A percentile compares a stretch with the other conserved stretches of the same genome.
Evolutionary conservation across 2,797 vertebrate genomes (phyloP).

Genomic region (Heliangelus exortis): DNA sequence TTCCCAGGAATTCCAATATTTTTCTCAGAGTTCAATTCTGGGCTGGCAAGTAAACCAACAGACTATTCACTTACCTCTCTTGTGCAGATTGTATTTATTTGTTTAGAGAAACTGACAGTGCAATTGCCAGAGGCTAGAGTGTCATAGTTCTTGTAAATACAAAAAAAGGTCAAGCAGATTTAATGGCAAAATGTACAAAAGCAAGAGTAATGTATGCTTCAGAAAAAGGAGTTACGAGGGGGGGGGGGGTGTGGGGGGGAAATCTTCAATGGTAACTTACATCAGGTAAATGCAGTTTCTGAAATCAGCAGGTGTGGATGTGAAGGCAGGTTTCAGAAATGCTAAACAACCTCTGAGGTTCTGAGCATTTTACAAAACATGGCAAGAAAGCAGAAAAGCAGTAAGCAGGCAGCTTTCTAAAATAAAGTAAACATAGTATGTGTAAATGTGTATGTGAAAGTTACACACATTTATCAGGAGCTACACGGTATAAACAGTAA

Average conservation of each 20-base stretch:
- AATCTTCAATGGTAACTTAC: background rate
- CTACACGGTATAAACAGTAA: background rate
- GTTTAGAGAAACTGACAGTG: constrained; percentile 20
- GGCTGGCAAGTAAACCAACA: background rate
- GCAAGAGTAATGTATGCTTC: background rate
- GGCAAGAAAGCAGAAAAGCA: background rate
- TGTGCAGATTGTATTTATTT: background rate
- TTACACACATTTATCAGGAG: background rate
- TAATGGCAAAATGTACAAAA: background rate
- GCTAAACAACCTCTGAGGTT: background rate
- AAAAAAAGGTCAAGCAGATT: constrained; percentile 15
- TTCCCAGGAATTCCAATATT: background rate
- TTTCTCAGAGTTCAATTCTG: background rate
- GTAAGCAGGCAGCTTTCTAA: background rate
- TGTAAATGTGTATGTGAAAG: background rate
- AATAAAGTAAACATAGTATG: fast-evolving
- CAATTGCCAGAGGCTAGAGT: background rate
- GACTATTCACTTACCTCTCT: background rate
- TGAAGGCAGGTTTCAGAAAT: background rate
- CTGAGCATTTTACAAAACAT: background rate
- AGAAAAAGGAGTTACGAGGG: background rate
- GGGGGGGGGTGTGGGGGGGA: too few relatives aligned
- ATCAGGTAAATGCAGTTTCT: background rate
- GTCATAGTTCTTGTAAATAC: background rate
- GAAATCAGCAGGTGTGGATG: background rate